These are phyloP conservation scores for Malacoctenus gilli DNA, from an alignment of 2,797 vertebrate genomes.

Conservation along the genomic window DNA sequence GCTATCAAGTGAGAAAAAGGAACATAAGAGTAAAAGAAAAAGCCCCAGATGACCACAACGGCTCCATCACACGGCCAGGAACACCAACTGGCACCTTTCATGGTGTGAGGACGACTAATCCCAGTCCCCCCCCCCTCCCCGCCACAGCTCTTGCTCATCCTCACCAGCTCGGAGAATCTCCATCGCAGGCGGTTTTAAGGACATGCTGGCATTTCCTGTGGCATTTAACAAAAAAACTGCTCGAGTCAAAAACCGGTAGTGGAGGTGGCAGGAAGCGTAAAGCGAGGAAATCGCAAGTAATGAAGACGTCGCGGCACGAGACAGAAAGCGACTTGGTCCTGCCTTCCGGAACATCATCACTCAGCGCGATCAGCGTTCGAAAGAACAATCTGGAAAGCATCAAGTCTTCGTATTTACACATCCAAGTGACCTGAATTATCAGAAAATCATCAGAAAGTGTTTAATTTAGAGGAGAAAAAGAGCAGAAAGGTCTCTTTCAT, in stretches of 20 bases:
- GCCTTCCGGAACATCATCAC: conserved; percentile 30
- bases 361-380: conserved; percentile 51
- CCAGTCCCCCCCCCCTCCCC: not conserved
- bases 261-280: not conserved
- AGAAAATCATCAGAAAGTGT: not conserved
- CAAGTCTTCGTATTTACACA: conserved; percentile 39
- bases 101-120: not conserved
- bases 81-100: conserved; percentile 2
- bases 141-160: not conserved
- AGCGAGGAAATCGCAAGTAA: conserved; percentile 32
- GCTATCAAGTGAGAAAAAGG: conserved; percentile 4
- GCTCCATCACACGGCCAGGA: not conserved
- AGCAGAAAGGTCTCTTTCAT: not conserved
- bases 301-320: conserved; percentile 37
- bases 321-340: conserved; percentile 49
- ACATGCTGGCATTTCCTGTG: not conserved
- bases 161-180: not conserved
- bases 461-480: conserved; percentile 10
- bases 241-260: not conserved
- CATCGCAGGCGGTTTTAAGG: not conserved
- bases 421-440: no score
- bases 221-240: not conserved
- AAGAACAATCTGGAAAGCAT: conserved; percentile 50
- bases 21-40: conserved; percentile 6
- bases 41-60: not conserved